phyloP scores from a whole-genome alignment of 2,113 vertebrate genomes.

The Sinocyclocheilus anophthalmus region DNA sequence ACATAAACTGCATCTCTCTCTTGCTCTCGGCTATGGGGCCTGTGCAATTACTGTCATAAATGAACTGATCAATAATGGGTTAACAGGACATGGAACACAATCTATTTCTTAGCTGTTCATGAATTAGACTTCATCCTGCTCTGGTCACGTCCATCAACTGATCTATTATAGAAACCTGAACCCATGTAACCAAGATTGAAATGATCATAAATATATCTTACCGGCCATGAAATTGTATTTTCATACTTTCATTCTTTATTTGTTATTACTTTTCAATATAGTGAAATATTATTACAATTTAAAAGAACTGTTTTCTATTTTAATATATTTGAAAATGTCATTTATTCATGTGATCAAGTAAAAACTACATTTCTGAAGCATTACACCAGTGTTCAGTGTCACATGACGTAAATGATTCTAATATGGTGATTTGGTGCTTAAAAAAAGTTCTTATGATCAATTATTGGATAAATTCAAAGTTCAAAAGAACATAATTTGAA shows the following conservation, averaged over 20 bases:
- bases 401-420: background rate
- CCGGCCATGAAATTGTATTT: no score
- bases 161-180: background rate
- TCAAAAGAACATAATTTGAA: no score
- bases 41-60: slow-evolving; percentile 21
- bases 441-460: no score
- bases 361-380: background rate
- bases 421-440: background rate
- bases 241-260: no score
- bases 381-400: background rate
- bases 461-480: no score
- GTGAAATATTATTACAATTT: background rate
- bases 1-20: background rate
- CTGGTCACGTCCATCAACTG: background rate
- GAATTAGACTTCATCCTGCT: background rate
- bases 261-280: background rate
- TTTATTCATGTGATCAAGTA: background rate
- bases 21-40: background rate
- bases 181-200: background rate
- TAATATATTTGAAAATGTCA: background rate
- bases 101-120: background rate
- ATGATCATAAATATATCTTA: background rate
- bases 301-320: no score
- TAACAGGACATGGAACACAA: background rate
- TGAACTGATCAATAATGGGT: slow-evolving; percentile 8